Base-by-base conservation (phyloP, 1,140 invertebrate genomes). In the Camponotus pennsylvanicus region DNA sequence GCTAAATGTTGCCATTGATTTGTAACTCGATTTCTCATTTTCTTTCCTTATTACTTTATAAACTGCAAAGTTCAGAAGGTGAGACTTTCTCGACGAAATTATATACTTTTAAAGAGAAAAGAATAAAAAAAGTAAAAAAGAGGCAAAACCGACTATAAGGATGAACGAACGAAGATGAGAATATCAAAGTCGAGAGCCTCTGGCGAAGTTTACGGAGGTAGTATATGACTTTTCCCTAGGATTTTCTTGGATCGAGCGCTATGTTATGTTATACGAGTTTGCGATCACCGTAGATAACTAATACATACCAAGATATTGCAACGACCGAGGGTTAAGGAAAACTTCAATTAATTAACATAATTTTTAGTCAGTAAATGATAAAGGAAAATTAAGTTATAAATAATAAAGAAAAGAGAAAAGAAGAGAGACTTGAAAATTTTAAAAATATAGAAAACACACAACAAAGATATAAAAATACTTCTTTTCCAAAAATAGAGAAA, bases 331-430 rank as follows among this genome's bases (percentile, higher is more conserved):
- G 42, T 77, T 63, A 15, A 59, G 57, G 18, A 15, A 40, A 77
- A 77, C 75, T 77, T 77, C 27, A 45, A 8, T 77, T 77, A 77
- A 77, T 77, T 77, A 63, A 77, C 27, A 77, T 77, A 77, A 63
- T 57, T 77, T 21, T 64, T 42, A 42, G 21, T 45, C 5, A 61
- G 27, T 15, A 57, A 55, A 77, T 63, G 34, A 63, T 42, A 6
- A 45, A 64, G 5, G 6, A 11, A 21, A 70, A 55, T 71, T 42
- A 52, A 52, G 15, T 52, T 52, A 15, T 1, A 52, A 52, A 52
- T 52, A 18, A 5, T 57, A 6, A 5, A 57, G 27, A 8, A 15
- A 37, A 69, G 8, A 18, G 9, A 71, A 40, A 69, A 37, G 27
- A 27, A 27, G 27, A 27, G 27, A 40, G 5, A 57, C 0, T 32